Conservation (phyloP, 2,113 vertebrate genomes). For the Phyllostomus discolor region DNA sequence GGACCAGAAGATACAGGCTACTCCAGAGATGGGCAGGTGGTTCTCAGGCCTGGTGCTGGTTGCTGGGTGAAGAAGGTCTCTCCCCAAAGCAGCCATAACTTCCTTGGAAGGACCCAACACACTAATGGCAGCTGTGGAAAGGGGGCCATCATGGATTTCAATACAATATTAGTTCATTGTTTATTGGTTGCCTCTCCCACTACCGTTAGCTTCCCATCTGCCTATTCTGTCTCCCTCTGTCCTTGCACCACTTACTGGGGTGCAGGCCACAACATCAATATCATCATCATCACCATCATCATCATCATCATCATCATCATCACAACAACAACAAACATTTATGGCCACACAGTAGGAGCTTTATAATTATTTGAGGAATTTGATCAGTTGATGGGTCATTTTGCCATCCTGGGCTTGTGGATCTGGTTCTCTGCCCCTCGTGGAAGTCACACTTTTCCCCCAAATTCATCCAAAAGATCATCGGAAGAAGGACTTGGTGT, state of each 20-base stretch:
- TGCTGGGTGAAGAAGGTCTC: constrained; percentile 80
- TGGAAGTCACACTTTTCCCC: not conserved
- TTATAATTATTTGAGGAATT: not conserved
- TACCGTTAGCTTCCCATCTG: not conserved
- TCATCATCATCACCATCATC: too few species aligned
- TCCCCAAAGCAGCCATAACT: constrained; percentile 87
- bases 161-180: not conserved
- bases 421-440: not conserved
- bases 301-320: too few species aligned
- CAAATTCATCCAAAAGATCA: not conserved
- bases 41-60: constrained; percentile 84
- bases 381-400: not conserved
- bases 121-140: constrained; percentile 79
- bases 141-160: not conserved
- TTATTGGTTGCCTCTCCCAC: not conserved
- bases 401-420: not conserved
- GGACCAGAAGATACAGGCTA: constrained; percentile 92
- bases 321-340: not conserved
- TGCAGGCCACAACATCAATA: not conserved
- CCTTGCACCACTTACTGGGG: too few species aligned
- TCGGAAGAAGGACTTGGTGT: not conserved
- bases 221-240: not conserved
- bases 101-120: constrained; percentile 91
- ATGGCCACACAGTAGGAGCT: not conserved
- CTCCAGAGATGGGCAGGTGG: constrained; percentile 84